These are phyloP conservation scores for Ivindomyrus marchei DNA, from an alignment of 2,113 vertebrate species.

Conservation along the genomic window DNA sequence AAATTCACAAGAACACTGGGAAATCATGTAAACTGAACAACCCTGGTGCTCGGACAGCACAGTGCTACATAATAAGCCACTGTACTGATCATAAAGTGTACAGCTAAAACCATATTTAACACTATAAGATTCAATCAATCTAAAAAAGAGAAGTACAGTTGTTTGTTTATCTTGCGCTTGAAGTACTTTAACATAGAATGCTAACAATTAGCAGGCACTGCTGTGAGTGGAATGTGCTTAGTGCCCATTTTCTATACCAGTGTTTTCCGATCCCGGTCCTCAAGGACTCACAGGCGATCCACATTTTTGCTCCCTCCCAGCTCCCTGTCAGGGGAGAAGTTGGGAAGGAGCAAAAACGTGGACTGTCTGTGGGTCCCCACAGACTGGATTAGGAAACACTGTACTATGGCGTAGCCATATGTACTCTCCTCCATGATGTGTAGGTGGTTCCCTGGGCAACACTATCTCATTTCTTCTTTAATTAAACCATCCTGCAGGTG, in stretches of 20 bases:
- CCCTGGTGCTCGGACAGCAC: background rate
- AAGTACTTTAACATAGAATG: background rate
- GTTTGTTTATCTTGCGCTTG: background rate
- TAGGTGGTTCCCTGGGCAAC: background rate
- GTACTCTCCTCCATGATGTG: background rate
- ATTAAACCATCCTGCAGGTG: constrained; percentile 9
- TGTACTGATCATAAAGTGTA: background rate
- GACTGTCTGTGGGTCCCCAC: background rate
- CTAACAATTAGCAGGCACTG: background rate
- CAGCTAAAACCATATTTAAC: background rate
- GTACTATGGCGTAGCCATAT: background rate
- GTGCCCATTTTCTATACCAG: background rate
- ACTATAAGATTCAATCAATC: background rate
- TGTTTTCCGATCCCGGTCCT: background rate
- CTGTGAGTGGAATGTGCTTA: background rate
- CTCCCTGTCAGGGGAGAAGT: background rate
- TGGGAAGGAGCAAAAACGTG: background rate
- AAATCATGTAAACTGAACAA: background rate
- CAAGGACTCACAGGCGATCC: background rate
- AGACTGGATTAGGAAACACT: background rate
- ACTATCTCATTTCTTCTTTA: background rate
- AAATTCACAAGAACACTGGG: background rate
- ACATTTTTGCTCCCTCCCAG: background rate
- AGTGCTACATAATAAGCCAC: background rate
- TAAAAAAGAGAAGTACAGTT: background rate